Conservation (phyloP, 2,888 invertebrate genomes). For the Mythimna lalbum region DNA sequence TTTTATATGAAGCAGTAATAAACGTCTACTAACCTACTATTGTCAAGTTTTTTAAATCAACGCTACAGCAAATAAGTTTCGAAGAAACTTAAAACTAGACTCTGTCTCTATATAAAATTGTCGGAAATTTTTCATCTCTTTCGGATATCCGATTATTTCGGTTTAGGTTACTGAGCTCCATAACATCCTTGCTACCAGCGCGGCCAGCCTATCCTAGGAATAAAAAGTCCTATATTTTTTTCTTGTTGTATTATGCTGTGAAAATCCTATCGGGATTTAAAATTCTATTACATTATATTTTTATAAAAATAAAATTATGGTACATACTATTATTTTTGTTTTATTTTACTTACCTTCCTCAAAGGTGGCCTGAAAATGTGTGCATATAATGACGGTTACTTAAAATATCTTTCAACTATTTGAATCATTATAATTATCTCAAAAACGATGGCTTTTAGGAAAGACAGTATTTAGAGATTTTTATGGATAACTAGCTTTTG, state of each 20-base stretch:
- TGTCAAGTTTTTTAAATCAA: not conserved
- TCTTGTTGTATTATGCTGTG: constrained; percentile 18
- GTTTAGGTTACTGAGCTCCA: too few relatives aligned
- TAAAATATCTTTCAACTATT: too few relatives aligned
- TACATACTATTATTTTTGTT: constrained; percentile 26
- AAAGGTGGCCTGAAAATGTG: too few relatives aligned
- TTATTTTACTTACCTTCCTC: constrained; percentile 18
- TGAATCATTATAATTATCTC: too few relatives aligned
- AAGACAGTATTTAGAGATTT: too few relatives aligned
- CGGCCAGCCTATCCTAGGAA: not conserved
- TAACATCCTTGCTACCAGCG: too few relatives aligned
- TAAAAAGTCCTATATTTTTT: not conserved
- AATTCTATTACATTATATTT: constrained; percentile 38
- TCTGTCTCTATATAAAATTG: too few relatives aligned
- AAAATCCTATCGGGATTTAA: constrained; percentile 14
- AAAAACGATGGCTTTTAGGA: too few relatives aligned
- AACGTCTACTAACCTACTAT: not conserved
- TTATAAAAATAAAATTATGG: constrained; percentile 39
- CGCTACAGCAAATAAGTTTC: not conserved
- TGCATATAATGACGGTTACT: too few relatives aligned
- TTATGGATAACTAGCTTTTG: too few relatives aligned
- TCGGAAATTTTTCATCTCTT: too few relatives aligned
- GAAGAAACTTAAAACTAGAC: not conserved
- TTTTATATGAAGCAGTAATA: constrained; percentile 11
- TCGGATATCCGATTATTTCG: too few relatives aligned